These are phyloP conservation scores for chimpanzee (Pan troglodytes) DNA, from an alignment of 2,113 vertebrate species.

Conservation along the genomic window DNA sequence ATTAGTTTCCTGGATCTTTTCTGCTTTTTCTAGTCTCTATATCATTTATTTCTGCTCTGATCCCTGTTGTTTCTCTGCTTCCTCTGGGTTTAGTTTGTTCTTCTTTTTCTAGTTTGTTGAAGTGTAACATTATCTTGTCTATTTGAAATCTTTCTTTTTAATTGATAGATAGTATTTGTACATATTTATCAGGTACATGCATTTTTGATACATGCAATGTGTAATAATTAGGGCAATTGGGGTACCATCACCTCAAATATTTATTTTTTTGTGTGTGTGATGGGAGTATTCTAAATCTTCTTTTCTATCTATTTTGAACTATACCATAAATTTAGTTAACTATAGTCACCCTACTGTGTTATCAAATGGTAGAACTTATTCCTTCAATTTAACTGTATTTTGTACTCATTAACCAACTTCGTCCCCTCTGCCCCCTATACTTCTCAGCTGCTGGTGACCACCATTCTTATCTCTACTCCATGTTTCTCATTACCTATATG, in stretches of 20 bases:
- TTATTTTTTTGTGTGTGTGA: not conserved
- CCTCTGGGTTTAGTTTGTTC: not conserved
- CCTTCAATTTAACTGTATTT: not conserved
- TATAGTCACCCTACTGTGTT: not conserved
- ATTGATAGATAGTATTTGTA: not conserved
- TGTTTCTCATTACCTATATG: not conserved
- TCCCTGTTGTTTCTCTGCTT: not conserved
- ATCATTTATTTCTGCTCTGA: not conserved
- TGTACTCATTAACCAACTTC: not conserved
- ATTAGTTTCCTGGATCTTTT: not conserved
- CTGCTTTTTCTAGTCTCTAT: not conserved
- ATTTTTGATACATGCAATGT: not conserved
- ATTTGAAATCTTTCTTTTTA: not conserved
- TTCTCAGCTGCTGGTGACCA: not conserved
- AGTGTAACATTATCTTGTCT: not conserved
- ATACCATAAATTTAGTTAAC: not conserved
- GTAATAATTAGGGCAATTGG: not conserved
- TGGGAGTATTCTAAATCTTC: not conserved
- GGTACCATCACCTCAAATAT: not conserved
- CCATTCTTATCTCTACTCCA: not conserved
- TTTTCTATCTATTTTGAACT: not conserved
- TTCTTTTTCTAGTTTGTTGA: not conserved
- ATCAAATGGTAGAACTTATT: not conserved
- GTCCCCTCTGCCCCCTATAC: not conserved
- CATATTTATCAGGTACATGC: not conserved